Evolutionary conservation across 2,797 vertebrate genomes (phyloP).

Genomic region (Onychomys arenicola): DNA sequence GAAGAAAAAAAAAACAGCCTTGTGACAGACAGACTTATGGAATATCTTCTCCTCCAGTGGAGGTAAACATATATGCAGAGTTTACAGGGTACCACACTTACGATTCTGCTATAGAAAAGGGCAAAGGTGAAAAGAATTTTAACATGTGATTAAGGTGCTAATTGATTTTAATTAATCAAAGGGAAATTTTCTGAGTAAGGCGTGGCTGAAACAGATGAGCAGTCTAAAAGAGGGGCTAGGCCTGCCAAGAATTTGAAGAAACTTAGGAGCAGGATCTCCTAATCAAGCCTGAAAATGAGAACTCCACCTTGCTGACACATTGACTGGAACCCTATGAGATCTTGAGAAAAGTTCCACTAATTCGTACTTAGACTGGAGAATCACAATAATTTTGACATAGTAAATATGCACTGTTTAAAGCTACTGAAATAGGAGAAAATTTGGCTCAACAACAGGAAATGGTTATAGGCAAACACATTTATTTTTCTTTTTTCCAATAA

Average conservation of each 20-base stretch:
- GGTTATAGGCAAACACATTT: conserved; percentile 28
- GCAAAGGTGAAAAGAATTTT: conserved; percentile 10
- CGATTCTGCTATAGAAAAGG: conserved; percentile 2
- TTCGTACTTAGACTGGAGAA: not conserved
- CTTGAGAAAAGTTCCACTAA: conserved; percentile 28
- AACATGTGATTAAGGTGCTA: conserved; percentile 10
- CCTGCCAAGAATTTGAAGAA: not conserved
- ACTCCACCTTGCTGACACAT: not conserved
- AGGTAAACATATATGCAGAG: not conserved
- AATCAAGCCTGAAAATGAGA: conserved; percentile 17
- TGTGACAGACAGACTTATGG: not conserved
- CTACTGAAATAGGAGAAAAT: not conserved
- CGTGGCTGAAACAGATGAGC: not conserved
- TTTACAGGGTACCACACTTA: not conserved
- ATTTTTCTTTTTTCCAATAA: conserved; percentile 32
- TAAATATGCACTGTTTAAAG: conserved; percentile 7
- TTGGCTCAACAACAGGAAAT: conserved; percentile 41
- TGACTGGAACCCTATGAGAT: not conserved
- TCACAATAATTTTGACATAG: not conserved
- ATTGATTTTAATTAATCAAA: conserved; percentile 44
- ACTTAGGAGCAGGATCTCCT: not conserved
- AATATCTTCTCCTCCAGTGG: not conserved
- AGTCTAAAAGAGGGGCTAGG: not conserved
- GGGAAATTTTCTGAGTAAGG: not conserved
- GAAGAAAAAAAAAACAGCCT: not conserved